Base-by-base conservation (phyloP, 2,113 vertebrate species). In the Australoheros scitulus region DNA sequence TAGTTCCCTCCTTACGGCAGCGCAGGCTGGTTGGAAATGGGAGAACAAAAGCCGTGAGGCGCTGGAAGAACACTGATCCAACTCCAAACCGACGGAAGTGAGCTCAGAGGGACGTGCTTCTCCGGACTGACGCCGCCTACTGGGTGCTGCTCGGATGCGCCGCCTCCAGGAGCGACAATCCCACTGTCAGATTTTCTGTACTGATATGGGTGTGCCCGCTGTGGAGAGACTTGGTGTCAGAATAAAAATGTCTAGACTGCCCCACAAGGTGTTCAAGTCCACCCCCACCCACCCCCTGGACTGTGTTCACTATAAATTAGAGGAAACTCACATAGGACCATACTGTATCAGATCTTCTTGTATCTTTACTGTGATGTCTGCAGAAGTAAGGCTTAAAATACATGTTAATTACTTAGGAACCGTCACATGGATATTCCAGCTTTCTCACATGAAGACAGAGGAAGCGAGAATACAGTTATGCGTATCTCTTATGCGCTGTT, bases 31-130 rank as follows among this genome's bases (percentile, higher is more conserved):
- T 50, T 90, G 89, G 84, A 92, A 95, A 93, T 94, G 94, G 61
- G 91, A 89, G 94, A 95, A 94, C 92, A 93, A 94, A 92, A 91
- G 87, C 89, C 15, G 50, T 0, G 81, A 56, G 85, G 77, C 85
- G 91, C 81, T 32, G 80, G 63, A 74, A 86, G 80, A 87, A 47
- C 3, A 79, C 79, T 5, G 80, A 83, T 75, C 77, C 11, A 50
- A 59, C 55, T 82, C 81, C 81, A 13, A 81, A 58, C 79, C 59
- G 82, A 81, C 92, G 95, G 95, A 94, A 94, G 92, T 94, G 95
- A 93, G 90, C 92, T 93, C 88, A 93, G 72, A 83, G 22, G 87
- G 84, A 91, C 90, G 91, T 89, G 59, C 77, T 29, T 84, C 13
- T 47, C 57, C 43, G 38, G 61, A 50, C 47, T 89, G 83, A 85